Base-by-base conservation (phyloP, 2,113 vertebrate species). In the Aspidoscelis tigris region DNA sequence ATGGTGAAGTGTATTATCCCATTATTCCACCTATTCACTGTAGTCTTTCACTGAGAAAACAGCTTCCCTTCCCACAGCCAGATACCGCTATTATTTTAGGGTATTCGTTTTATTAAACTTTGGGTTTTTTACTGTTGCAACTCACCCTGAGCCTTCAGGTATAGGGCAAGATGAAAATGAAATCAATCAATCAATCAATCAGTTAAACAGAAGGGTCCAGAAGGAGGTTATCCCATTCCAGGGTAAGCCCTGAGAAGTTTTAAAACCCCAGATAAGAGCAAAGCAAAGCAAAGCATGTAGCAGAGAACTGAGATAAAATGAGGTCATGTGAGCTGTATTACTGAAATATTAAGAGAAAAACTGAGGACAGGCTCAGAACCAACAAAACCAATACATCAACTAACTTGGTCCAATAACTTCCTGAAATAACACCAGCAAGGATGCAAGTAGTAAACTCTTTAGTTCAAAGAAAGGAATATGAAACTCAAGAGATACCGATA, bases 331-430 rank as follows among this genome's bases (percentile, higher is more conserved):
- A 2, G 69, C 88, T 82, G 76, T 80, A 7, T 7, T 0, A 9
- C 21, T 70, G 80, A 20, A 76, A 76, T 55, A 14, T 74, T 77
- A 73, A 73, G 18, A 65, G 76, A 74, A 84, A 86, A 64, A n/a
- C 58, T 70, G 41, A 72, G 73, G 78, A 22, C 77, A 7, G 21
- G 47, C 64, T 82, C 70, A 7, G 11, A 64, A 84, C 74, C n/a
- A 87, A 83, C 74, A 81, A 84, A 86, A 81, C 1, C 3, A 0
- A 1, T 1, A 7, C 50, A 33, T 33, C 33, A 33, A 64, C n/a
- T 78, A 33, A 41, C 4, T 71, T 65, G 81, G 53, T 64, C 6
- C 1, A 0, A 33, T 77, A 22, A 26, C 64, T 81, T 72, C 70
- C 0, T 0, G 7, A 82, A 53, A 20, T 1, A 41, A 53, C n/a